These are phyloP conservation scores for Mythimna vitellina DNA, from an alignment of 2,888 invertebrate genomes.

Conservation along the genomic window DNA sequence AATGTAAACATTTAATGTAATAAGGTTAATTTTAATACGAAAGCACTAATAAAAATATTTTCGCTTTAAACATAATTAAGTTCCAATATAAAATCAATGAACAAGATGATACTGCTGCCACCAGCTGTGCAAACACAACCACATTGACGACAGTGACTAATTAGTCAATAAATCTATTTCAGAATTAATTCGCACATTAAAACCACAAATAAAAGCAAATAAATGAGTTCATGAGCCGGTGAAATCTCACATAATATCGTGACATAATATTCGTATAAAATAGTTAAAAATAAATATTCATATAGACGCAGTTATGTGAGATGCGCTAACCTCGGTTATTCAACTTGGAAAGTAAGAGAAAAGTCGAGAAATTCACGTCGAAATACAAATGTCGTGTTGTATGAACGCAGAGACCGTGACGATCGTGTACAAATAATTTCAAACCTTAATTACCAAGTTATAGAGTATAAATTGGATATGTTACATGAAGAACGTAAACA, in stretches of 20 bases:
- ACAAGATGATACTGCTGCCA: not conserved
- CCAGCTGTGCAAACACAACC: not conserved
- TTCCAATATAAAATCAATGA: constrained; percentile 5
- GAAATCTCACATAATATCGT: constrained; percentile 54
- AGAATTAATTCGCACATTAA: constrained; percentile 38
- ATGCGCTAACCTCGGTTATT: constrained; percentile 84
- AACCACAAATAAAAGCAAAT: constrained; percentile 33
- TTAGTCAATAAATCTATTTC: constrained; percentile 17
- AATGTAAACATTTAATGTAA: no score
- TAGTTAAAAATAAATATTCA: constrained; percentile 61
- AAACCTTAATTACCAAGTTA: constrained; percentile 30
- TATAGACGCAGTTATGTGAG: constrained; percentile 76
- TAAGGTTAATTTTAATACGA: no score
- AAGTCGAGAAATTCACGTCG: constrained; percentile 85
- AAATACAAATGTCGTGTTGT: constrained; percentile 77
- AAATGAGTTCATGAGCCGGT: constrained; percentile 34
- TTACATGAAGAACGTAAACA: constrained; percentile 16
- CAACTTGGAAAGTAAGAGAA: constrained; percentile 88
- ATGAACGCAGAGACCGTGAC: constrained; percentile 76
- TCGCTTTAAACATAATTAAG: not conserved
- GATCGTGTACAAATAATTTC: constrained; percentile 53
- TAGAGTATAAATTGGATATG: constrained; percentile 49
- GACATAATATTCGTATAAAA: constrained; percentile 60
- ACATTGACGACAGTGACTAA: constrained; percentile 8
- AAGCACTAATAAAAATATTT: not conserved